Evolutionary conservation across 1,140 invertebrate species (phyloP).

Genomic region (Hirudo medicinalis): DNA sequence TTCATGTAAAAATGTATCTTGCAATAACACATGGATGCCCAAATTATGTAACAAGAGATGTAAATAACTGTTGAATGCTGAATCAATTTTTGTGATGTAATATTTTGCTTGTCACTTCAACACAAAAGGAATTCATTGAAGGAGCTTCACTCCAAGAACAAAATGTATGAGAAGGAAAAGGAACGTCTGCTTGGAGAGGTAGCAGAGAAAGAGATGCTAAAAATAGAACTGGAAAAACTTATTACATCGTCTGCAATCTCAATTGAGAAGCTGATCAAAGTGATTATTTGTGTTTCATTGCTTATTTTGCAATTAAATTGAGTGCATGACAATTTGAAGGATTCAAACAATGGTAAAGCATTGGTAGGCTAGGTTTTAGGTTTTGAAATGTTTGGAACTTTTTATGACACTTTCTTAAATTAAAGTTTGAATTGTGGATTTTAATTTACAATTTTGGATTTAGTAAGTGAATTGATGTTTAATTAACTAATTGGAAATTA

Average conservation of each 20-base stretch:
- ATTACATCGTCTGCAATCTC: not conserved
- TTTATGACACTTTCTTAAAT: too few relatives aligned
- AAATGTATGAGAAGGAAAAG: not conserved
- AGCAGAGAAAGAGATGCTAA: not conserved
- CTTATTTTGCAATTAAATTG: not conserved
- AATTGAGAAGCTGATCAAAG: constrained; percentile 3
- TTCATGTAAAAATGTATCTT: not conserved
- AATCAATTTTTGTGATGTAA: too few relatives aligned
- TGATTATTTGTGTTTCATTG: not conserved
- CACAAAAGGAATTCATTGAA: not conserved
- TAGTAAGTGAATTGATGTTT: too few relatives aligned
- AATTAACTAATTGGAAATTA: too few relatives aligned
- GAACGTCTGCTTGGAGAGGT: not conserved
- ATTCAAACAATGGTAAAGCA: too few relatives aligned
- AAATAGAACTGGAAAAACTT: constrained; percentile 4
- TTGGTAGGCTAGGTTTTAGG: too few relatives aligned
- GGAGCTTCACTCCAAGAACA: not conserved
- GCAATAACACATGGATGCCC: too few relatives aligned
- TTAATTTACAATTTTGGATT: too few relatives aligned
- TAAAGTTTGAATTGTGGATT: too few relatives aligned
- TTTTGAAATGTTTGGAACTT: too few relatives aligned
- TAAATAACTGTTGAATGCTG: too few relatives aligned
- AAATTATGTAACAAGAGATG: too few relatives aligned
- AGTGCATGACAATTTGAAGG: not conserved
- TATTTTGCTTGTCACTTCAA: not conserved